A percentile compares a stretch with the other conserved stretches of the same genome.
Conservation (phyloP, 1,140 invertebrate genomes). For the Vanessa tameamea region DNA sequence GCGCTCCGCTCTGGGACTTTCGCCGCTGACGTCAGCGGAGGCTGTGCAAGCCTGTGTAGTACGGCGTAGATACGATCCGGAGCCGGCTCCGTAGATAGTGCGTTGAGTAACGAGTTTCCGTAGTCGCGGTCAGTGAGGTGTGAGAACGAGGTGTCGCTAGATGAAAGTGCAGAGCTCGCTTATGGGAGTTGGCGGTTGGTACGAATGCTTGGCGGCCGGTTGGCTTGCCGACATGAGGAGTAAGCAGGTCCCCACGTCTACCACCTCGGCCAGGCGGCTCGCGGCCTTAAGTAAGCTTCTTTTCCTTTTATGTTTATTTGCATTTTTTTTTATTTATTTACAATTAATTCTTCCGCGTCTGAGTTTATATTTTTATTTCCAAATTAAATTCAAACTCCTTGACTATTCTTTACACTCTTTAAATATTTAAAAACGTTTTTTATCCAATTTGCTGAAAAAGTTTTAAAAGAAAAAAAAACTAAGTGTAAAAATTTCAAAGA, state of each 20-base stretch:
- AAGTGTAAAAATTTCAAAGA: constrained; percentile 9
- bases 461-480: neutral
- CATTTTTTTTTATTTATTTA: constrained; percentile 53
- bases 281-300: constrained; percentile 80
- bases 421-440: neutral
- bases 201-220: constrained; percentile 72
- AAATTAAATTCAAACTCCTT: neutral
- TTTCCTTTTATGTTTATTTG: constrained; percentile 77
- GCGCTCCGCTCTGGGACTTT: constrained; percentile 29
- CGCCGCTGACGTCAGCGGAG: constrained; percentile 11
- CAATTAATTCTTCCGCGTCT: constrained; percentile 38
- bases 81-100: constrained; percentile 17
- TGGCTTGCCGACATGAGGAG: constrained; percentile 79
- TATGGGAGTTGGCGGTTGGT: constrained; percentile 78
- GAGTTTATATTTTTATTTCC: neutral
- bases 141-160: constrained; percentile 60
- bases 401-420: neutral
- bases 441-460: neutral
- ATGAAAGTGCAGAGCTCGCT: constrained; percentile 76
- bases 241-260: constrained; percentile 79
- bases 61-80: constrained; percentile 8
- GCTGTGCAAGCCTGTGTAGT: constrained; percentile 12
- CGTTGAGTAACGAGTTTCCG: constrained; percentile 31
- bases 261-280: constrained; percentile 78
- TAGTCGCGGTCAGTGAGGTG: constrained; percentile 46